Base-by-base conservation (phyloP, 2,797 vertebrate genomes). In the Leptoclinus maculatus region DNA sequence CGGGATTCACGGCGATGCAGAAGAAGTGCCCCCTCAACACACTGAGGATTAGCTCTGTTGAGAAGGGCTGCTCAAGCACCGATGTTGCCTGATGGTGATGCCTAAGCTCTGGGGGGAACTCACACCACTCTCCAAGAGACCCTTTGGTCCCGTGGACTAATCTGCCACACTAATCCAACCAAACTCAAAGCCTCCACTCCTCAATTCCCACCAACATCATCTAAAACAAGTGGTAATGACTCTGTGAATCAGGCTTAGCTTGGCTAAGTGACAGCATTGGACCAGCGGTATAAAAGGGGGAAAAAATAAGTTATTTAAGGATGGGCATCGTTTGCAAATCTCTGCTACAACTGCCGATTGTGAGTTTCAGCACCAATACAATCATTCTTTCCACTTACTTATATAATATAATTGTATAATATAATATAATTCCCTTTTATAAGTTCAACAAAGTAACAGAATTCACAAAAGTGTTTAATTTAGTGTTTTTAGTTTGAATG, bases 21-120 rank as follows among this genome's bases (percentile, higher is more conserved):
- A 91, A 94, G 93, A 91, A 94, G 93, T 94, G 86, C 79, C 88
- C 92, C 92, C 93, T 94, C 91, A 90, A 92, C 91, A 87, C 94
- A 78, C 95, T 94, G 94, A 86, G 95, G 96, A 96, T 97, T 95
- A 97, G 89, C 90, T 66, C 16, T 91, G 90, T 80, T 85, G 73
- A 83, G 94, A 92, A 91, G 89, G 88, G 93, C 92, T 89, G 94
- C 92, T 80, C 53, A 41, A 72, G 70, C 69, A 90, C 91, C 88
- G 93, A 36, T 78, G 59, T 91, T 93, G 92, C 93, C 90, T 93
- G 93, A 94, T 87, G 58, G 89, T 92, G 94, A 94, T 85, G 92
- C 93, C 93, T 93, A 95, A 95, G 92, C 92, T 95, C 93, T 93
- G 93, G 92, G 49, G 49, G 49, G 96, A 96, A 94, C 90, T 93